These are phyloP conservation scores for Corbicula japonica DNA, from an alignment of 2,888 invertebrate genomes.

Conservation along the genomic window DNA sequence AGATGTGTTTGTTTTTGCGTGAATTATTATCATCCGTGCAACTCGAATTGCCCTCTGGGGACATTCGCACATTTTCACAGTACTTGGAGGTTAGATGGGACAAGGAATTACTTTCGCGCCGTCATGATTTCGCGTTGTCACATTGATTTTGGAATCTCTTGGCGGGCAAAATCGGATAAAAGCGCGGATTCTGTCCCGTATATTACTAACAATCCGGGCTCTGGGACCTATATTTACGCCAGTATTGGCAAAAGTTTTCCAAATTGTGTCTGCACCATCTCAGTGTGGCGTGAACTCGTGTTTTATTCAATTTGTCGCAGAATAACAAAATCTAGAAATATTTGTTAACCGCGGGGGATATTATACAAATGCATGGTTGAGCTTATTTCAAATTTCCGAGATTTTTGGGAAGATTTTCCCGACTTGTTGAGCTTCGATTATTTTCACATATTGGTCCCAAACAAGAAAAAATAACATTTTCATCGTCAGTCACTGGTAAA, in stretches of 20 bases:
- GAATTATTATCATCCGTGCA: slow-evolving; percentile 28
- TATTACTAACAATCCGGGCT: slow-evolving; percentile 67
- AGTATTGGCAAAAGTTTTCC: slow-evolving; percentile 54
- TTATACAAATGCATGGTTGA: slow-evolving; percentile 26
- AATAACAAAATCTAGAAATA: slow-evolving; percentile 63
- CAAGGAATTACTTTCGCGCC: slow-evolving; percentile 48
- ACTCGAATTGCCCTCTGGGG: too few species aligned
- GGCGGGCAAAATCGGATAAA: slow-evolving; percentile 65
- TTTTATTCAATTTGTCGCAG: slow-evolving; percentile 67
- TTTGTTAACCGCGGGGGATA: slow-evolving; percentile 48
- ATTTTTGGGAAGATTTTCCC: slow-evolving; percentile 8
- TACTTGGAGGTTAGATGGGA: slow-evolving; percentile 46
- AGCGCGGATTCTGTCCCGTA: slow-evolving; percentile 59
- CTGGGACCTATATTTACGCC: slow-evolving; percentile 59
- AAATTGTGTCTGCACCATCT: slow-evolving; percentile 65
- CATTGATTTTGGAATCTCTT: slow-evolving; percentile 63
- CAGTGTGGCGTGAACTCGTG: slow-evolving; percentile 62
- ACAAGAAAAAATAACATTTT: too few species aligned
- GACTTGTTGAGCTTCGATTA: slow-evolving; percentile 41
- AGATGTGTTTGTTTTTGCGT: slow-evolving; percentile 27
- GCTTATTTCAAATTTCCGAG: not conserved
- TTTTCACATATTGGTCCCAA: slow-evolving; percentile 21
- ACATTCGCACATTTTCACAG: too few species aligned
- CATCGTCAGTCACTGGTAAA: too few species aligned
- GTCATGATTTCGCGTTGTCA: slow-evolving; percentile 42